Base-by-base conservation (phyloP, 1,140 invertebrate species). In the Glossosoma conforme region DNA sequence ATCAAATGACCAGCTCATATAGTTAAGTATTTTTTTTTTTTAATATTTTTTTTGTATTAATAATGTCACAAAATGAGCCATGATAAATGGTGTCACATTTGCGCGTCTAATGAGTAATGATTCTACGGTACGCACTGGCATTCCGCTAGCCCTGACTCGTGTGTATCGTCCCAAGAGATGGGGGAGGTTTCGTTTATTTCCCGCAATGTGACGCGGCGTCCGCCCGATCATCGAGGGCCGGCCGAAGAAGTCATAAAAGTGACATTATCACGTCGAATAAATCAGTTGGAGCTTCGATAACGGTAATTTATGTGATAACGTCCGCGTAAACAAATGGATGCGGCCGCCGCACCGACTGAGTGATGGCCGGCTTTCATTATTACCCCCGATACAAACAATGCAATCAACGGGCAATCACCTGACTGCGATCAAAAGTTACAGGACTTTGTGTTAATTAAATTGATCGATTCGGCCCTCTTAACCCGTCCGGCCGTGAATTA, bases 211-310 rank as follows among this genome's bases (percentile, higher is more conserved):
- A n/a, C n/a, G n/a, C n/a, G n/a, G n/a, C n/a, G n/a, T n/a, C n/a
- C n/a, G n/a, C n/a, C n/a, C 48, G 32, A 28, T 37, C 48, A 18
- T n/a, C 15, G 40, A 40, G 36, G 50, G 45, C 25, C 38, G 42
- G 37, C 28, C 44, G n/a, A n/a, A 46, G 28, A 43, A 50, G 38
- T 53, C 51, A 50, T 57, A 53, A 53, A 57, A 53, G 50, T 37
- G 54, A 52, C 54, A 52, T 52, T 57, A 52, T 52, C 55, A 42
- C 42, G 44, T 32, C 44, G 37, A 46, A 57, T 57, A 57, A 57
- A 57, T 57, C 55, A 57, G 52, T 57, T 57, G 41, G 43, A 53
- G 50, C 55, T 53, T 46, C 37, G 50, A 57, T 57, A 57, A 57
- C 20, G 55, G 44, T 53, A 52, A 57, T 57, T 57, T 57, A 57